Conservation (phyloP, 2,113 vertebrate species). For the Zosterops pallidus region DNA sequence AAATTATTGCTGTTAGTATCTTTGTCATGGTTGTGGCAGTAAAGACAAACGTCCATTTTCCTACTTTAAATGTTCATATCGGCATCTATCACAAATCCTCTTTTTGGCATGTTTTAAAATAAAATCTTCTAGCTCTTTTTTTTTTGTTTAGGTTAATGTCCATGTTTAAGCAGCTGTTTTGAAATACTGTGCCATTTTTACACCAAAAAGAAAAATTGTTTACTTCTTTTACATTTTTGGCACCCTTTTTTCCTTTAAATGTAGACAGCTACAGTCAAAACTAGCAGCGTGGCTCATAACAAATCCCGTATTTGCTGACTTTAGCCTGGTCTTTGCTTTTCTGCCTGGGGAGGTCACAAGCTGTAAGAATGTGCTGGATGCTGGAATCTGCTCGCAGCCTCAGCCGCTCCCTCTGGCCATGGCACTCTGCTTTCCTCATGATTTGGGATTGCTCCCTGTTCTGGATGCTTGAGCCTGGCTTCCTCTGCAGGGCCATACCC, state of each 20-base stretch:
- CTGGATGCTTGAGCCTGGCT: neutral
- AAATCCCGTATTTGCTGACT: neutral
- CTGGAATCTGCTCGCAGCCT: neutral
- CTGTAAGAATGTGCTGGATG: neutral
- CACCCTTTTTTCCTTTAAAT: constrained; percentile 1
- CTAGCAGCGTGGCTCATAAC: neutral
- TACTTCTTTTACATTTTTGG: constrained; percentile 51
- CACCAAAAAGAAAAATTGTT: constrained; percentile 49
- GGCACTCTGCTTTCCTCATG: neutral
- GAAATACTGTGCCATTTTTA: constrained; percentile 22
- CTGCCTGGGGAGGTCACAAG: neutral
- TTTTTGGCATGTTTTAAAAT: constrained; percentile 22
- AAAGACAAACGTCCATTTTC: neutral
- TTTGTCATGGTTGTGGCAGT: neutral
- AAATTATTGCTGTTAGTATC: neutral
- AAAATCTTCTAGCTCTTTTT: neutral
- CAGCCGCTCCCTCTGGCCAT: accelerated
- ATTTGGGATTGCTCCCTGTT: accelerated
- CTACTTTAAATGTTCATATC: neutral
- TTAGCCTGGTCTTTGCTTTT: neutral
- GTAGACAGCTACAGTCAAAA: neutral
- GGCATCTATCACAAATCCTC: neutral
- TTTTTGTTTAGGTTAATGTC: constrained; percentile 7
- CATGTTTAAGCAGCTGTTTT: constrained; percentile 12
- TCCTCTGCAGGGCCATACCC: neutral